phyloP scores from a whole-genome alignment of 2,797 vertebrate species.

The Syngnathus rostellatus region DNA sequence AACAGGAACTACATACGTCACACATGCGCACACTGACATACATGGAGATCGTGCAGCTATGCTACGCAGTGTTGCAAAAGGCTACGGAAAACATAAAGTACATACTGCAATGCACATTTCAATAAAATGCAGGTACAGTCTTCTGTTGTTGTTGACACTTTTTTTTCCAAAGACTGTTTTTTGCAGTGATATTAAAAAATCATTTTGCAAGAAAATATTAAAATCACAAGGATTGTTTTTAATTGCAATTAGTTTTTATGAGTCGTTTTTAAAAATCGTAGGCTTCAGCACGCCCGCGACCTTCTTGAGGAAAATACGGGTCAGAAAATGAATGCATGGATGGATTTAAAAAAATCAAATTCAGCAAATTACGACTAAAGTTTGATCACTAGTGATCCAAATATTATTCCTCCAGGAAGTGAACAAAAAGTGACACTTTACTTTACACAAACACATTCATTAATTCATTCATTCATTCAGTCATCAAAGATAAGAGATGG shows the following conservation, averaged over 20 bases:
- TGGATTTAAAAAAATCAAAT: no score
- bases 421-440: neutral
- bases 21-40: constrained; percentile 15
- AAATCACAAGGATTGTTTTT: neutral
- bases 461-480: neutral
- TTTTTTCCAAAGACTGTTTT: no score
- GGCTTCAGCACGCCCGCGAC: no score
- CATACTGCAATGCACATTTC: neutral
- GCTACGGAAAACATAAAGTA: no score
- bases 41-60: constrained; percentile 9
- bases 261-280: no score
- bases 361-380: neutral
- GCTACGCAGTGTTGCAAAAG: neutral
- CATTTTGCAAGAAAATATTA: neutral
- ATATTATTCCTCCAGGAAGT: neutral
- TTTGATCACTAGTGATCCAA: no score
- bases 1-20: constrained; percentile 64
- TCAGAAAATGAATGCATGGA: no score
- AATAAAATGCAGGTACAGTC: no score
- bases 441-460: no score
- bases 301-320: no score
- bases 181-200: neutral
- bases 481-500: constrained; percentile 15
- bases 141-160: neutral
- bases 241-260: neutral